Evolutionary conservation across 2,888 invertebrate species (phyloP).

Genomic region (Cepaea hortensis): DNA sequence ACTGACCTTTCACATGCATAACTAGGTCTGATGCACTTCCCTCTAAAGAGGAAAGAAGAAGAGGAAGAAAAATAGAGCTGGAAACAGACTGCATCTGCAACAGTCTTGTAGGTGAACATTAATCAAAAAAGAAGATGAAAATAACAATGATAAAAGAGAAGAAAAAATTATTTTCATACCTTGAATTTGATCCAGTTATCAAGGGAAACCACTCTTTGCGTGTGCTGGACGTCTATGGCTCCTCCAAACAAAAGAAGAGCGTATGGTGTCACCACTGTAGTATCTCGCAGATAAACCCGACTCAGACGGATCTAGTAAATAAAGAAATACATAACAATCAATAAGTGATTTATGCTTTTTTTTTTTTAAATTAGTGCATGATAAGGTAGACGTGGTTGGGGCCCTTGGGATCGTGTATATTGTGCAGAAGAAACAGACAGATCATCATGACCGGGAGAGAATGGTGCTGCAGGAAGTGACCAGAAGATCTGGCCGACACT

Average conservation of each 20-base stretch:
- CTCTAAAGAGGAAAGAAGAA: too few species aligned
- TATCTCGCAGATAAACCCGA: slow-evolving; percentile 85
- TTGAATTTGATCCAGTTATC: slow-evolving; percentile 77
- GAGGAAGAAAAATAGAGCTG: too few species aligned
- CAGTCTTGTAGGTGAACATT: too few species aligned
- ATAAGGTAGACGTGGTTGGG: too few species aligned
- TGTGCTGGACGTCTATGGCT: slow-evolving; percentile 76
- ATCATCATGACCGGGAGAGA: too few species aligned
- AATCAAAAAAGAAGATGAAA: not conserved
- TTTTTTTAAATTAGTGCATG: not conserved
- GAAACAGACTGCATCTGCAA: too few species aligned
- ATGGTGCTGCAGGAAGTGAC: too few species aligned
- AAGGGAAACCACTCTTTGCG: slow-evolving; percentile 75
- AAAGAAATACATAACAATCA: not conserved
- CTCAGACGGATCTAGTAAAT: slow-evolving; percentile 60
- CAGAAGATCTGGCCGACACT: too few species aligned
- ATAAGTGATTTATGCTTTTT: not conserved
- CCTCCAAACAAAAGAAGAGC: slow-evolving; percentile 92
- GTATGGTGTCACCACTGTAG: slow-evolving; percentile 87
- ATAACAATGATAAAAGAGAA: not conserved
- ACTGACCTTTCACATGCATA: too few species aligned
- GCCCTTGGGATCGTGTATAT: too few species aligned
- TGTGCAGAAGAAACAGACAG: too few species aligned
- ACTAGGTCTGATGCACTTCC: too few species aligned
- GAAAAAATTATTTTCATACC: slow-evolving; percentile 52